Percentiles rank a stretch among this genome's conserved stretches.
Conservation (phyloP, 2,113 vertebrate genomes). For the Actenoides lindsayi region DNA sequence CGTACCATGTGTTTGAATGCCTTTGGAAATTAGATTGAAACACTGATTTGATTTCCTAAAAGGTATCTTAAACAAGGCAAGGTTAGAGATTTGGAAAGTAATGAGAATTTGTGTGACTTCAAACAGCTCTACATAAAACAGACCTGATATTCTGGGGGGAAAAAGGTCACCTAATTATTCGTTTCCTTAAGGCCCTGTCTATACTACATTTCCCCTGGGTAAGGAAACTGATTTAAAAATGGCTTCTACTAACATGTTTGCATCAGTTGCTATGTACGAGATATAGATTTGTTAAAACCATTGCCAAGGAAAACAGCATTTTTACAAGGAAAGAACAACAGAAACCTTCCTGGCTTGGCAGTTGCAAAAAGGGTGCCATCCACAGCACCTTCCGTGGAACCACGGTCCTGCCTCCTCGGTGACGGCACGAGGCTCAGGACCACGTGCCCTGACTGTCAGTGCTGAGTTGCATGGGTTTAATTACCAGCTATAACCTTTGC, state of each 20-base stretch:
- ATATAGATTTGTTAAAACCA: conserved; percentile 22
- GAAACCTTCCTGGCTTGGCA: neutral
- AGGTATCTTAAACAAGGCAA: conserved; percentile 65
- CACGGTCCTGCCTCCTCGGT: neutral
- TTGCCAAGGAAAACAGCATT: neutral
- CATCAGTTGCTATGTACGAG: neutral
- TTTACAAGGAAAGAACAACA: neutral
- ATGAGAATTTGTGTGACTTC: conserved; percentile 67
- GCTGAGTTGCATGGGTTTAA: neutral
- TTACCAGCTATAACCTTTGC: neutral
- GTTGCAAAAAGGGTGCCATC: neutral
- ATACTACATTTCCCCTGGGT: conserved; percentile 64
- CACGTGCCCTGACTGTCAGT: fast-evolving
- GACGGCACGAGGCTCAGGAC: neutral
- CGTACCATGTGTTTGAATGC: conserved; percentile 72
- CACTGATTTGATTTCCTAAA: conserved; percentile 74
- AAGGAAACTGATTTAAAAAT: conserved; percentile 68
- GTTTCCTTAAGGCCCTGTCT: conserved; percentile 68
- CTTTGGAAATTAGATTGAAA: conserved; percentile 76
- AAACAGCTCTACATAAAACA: conserved; percentile 68
- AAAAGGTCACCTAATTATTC: conserved; percentile 75
- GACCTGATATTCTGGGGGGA: conserved; percentile 59
- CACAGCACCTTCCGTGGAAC: fast-evolving
- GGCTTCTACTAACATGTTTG: conserved; percentile 17
- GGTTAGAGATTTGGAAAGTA: conserved; percentile 74